Base-by-base conservation (phyloP, 2,888 invertebrate species). In the Silvanus unidentatus region DNA sequence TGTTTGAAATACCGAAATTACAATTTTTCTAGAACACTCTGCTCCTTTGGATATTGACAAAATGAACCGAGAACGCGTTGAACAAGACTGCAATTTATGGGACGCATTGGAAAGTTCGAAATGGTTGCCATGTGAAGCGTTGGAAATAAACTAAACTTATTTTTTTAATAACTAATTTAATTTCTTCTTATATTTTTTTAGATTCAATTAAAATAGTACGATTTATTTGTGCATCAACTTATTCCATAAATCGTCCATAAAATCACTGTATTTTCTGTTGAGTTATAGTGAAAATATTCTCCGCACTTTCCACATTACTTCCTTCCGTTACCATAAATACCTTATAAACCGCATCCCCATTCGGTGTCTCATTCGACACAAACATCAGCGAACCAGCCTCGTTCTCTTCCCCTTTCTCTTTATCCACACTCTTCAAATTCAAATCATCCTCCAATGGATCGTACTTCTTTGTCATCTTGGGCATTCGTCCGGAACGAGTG, bases 21-120 rank as follows among this genome's bases (percentile, higher is more conserved):
- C 10, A 10, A 28, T 28, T 28, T 90, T n/a, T n/a, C n/a, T n/a
- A n/a, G n/a, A 90, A 52, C 89, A 91, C 66, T 86, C 88, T 57
- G 75, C 78, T 53, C 73, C 79, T 9, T 65, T 88, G 39, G 89
- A 91, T 63, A 73, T 85, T 2, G 90, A 90, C 35, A 82, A 82
- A 65, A 62, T 85, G 63, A 91, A 91, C 64, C 78, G 83, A 52
- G 89, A 90, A 55, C 76, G 81, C 41, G 75, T 86, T 35, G 86
- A 89, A 54, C 80, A 84, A 14, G 88, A 89, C 62, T 75, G 83
- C 45, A 83, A 82, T 40, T 69, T 90, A 16, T 91, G 89, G 84
- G 90, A 89, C 69, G 82, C 84, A 11, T 64, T 91, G 37, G 90
- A 90, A 65, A 79, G 84, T 48, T 88, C 88, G 1, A 86, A 88